phyloP scores from a whole-genome alignment of 2,888 invertebrate species.

The Tetragnatha montana region DNA sequence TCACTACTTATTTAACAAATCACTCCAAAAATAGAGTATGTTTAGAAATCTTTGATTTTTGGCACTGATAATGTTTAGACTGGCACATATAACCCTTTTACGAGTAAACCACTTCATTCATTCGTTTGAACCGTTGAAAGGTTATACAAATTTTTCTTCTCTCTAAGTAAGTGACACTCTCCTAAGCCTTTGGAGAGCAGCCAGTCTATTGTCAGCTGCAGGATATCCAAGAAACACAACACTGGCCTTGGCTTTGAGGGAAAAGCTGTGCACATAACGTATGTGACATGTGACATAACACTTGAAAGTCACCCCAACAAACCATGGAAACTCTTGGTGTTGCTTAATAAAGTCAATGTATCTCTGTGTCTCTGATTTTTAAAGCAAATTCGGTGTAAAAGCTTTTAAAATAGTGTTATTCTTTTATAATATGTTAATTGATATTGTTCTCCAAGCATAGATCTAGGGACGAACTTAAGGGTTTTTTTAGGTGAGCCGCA shows the following conservation, averaged over 20 bases:
- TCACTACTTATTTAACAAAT: too few species aligned
- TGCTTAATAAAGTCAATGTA: not conserved
- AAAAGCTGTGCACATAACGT: not conserved
- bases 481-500: too few species aligned
- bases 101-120: not conserved
- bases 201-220: not conserved
- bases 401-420: too few species aligned
- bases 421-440: too few species aligned
- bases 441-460: too few species aligned
- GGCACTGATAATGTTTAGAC: too few species aligned
- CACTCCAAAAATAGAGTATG: too few species aligned
- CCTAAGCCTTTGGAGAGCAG: not conserved
- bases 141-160: not conserved
- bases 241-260: not conserved
- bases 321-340: not conserved
- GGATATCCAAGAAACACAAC: not conserved
- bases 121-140: not conserved
- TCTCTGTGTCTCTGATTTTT: too few species aligned
- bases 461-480: too few species aligned
- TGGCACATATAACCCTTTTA: not conserved
- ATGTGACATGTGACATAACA: not conserved
- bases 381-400: too few species aligned
- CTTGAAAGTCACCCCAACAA: not conserved
- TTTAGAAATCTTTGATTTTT: too few species aligned
- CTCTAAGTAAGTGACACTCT: not conserved